Conservation (phyloP, 2,888 invertebrate species). For the Steinernema carpocapsae region DNA sequence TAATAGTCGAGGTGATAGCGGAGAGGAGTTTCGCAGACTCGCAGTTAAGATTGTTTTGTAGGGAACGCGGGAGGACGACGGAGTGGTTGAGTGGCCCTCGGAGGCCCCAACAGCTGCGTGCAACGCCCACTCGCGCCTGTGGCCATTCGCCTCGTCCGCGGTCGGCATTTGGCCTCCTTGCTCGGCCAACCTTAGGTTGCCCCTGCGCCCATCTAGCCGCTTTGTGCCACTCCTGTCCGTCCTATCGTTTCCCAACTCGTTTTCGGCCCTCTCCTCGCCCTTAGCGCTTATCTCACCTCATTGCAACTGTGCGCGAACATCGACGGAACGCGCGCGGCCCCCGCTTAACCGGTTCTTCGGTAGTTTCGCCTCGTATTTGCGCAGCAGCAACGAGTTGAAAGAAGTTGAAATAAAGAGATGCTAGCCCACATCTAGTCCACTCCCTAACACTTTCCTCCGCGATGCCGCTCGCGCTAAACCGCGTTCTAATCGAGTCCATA, state of each 20-base stretch:
- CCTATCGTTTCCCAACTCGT: neutral
- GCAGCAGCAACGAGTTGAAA: neutral
- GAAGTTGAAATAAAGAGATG: constrained; percentile 18
- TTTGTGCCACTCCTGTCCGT: constrained; percentile 1
- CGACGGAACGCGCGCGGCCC: constrained; percentile 1
- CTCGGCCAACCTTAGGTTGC: constrained; percentile 23
- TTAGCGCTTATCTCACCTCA: no score
- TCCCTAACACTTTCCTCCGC: constrained; percentile 17
- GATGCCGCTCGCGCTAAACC: neutral
- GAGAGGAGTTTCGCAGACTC: neutral
- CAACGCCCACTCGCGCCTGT: constrained; percentile 33
- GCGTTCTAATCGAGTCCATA: constrained; percentile 17
- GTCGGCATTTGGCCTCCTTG: constrained; percentile 27
- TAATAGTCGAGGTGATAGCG: constrained; percentile 18
- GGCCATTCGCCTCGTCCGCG: constrained; percentile 16
- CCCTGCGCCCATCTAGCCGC: neutral
- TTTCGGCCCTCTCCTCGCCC: neutral
- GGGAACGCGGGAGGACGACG: neutral
- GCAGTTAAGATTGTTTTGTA: constrained; percentile 24
- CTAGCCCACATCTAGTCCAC: neutral
- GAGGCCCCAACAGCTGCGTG: constrained; percentile 28
- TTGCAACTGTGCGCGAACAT: constrained; percentile 27
- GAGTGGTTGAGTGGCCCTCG: constrained; percentile 24
- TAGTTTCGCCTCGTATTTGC: neutral
- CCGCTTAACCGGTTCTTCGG: constrained; percentile 8